Evolutionary conservation across 2,888 invertebrate genomes (phyloP).

Genomic region (Athalia circularis): DNA sequence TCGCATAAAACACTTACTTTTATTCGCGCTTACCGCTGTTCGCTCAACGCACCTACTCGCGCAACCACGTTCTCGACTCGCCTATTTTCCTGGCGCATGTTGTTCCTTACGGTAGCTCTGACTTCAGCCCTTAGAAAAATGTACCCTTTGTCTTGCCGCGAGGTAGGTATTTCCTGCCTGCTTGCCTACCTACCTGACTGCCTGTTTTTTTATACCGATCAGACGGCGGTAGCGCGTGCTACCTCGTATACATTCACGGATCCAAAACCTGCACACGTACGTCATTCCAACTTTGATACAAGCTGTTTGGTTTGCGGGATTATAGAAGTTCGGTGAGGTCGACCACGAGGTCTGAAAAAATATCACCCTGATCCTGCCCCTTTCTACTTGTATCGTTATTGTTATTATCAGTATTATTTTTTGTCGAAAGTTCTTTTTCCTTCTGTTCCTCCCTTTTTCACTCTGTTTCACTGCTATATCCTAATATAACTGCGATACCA

Average conservation of each 20-base stretch:
- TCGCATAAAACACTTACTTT: conserved; percentile 35
- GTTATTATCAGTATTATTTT: neutral
- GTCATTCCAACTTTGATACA: conserved; percentile 46
- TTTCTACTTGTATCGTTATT: neutral
- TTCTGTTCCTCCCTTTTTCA: conserved; percentile 25
- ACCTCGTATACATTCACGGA: conserved; percentile 18
- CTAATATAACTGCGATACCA: neutral
- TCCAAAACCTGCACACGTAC: conserved; percentile 42
- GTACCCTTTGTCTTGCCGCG: conserved; percentile 11
- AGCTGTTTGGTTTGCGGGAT: conserved; percentile 38
- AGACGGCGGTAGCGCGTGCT: conserved; percentile 19
- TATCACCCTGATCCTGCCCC: conserved; percentile 19
- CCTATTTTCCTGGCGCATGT: neutral
- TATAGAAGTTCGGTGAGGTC: conserved; percentile 35
- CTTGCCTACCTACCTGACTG: neutral
- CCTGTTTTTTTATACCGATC: conserved; percentile 25
- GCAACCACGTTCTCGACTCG: neutral
- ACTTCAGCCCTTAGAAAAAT: neutral
- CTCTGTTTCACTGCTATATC: conserved; percentile 36
- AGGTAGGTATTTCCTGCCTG: neutral
- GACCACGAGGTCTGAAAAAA: conserved; percentile 34
- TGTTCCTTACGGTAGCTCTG: too few species aligned
- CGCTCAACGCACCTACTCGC: neutral
- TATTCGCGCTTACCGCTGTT: neutral
- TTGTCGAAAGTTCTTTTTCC: neutral